Evolutionary conservation across 1,140 invertebrate genomes (phyloP), one percentile per base, ranked within the genome.

Genomic region (Drosophila dunni): DNA sequence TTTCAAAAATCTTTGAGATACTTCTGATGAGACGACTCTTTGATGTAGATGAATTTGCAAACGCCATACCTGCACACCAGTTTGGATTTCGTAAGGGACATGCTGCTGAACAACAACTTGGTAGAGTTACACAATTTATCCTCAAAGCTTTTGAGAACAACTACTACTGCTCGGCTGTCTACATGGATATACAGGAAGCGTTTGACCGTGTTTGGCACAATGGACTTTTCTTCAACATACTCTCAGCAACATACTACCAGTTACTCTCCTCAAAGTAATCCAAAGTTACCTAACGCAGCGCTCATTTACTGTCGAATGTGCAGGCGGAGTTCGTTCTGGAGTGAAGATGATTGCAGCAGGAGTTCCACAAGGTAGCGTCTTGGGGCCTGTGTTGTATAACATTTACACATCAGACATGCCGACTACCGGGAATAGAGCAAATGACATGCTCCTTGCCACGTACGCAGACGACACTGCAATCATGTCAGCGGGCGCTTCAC

Each of bases 401-500:
- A 7, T 53, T 0, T 53, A 33, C 6, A 29, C 50, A 1, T 29
- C 50, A 1, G 50, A 53, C 11, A 53, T 53, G 5, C 50, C 50
- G 0, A 0, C 50, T 6, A 6, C 24, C 0, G 9, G n/a, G 1
- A 7, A 34, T 7, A 10, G 11, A 33, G 34, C 10, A 5, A 33
- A 29, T 29, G 24, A 10, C 5, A 29, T 10, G 20, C 29, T n/a
- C 2, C 11, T 53, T 13, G 50, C 50, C 0, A 53, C 50, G n/a
- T 53, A 53, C 4, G 50, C 50, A 7, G 50, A 53, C n/a, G 50
- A 53, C 11, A 53, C 50, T 7, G 50, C 11, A 1, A 53, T 53
- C 1, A 17, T n/a, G 29, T 48, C 46, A 48, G n/a, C 8, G 42
- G 2, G 6, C 5, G n/a, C 10, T 10, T 45, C 11, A 13, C 42